These are phyloP conservation scores for Nemurella pictetii DNA, from an alignment of 2,888 invertebrate genomes.

Conservation along the genomic window DNA sequence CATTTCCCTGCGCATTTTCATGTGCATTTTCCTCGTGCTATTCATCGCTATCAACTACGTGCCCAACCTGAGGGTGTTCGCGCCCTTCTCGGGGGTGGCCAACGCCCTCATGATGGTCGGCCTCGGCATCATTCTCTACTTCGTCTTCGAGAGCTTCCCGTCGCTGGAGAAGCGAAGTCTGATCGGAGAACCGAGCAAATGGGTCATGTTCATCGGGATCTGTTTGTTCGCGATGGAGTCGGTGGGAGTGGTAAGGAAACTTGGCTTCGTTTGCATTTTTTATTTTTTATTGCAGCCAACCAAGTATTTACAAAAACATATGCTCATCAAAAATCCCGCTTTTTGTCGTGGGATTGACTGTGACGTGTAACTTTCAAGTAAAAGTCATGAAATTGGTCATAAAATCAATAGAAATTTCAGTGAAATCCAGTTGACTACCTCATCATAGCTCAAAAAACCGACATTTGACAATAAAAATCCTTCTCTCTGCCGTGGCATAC, in stretches of 20 bases:
- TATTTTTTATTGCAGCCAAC: slow-evolving; percentile 22
- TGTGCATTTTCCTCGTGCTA: slow-evolving; percentile 13
- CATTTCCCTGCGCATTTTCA: background rate
- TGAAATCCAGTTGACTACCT: too few relatives aligned
- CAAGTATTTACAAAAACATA: too few relatives aligned
- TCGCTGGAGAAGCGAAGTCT: slow-evolving; percentile 44
- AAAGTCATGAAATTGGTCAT: too few relatives aligned
- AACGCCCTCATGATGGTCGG: slow-evolving; percentile 56
- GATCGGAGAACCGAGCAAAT: slow-evolving; percentile 45
- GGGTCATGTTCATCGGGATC: slow-evolving; percentile 63
- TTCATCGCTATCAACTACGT: slow-evolving; percentile 46
- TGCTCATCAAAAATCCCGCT: background rate
- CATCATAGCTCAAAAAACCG: too few relatives aligned
- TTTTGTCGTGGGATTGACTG: background rate
- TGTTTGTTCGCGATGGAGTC: slow-evolving; percentile 61
- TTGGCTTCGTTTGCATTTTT: background rate
- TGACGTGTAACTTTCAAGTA: background rate
- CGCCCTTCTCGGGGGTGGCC: slow-evolving; percentile 58
- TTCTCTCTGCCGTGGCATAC: too few relatives aligned
- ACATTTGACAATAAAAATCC: too few relatives aligned
- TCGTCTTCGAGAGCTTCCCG: slow-evolving; percentile 52
- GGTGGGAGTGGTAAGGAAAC: slow-evolving; percentile 43
- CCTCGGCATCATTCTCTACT: slow-evolving; percentile 55
- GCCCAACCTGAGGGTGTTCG: slow-evolving; percentile 54
- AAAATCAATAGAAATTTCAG: too few relatives aligned